These are phyloP conservation scores for Caenorhabditis remanei DNA, from an alignment of 1,140 invertebrate species.

Conservation along the genomic window DNA sequence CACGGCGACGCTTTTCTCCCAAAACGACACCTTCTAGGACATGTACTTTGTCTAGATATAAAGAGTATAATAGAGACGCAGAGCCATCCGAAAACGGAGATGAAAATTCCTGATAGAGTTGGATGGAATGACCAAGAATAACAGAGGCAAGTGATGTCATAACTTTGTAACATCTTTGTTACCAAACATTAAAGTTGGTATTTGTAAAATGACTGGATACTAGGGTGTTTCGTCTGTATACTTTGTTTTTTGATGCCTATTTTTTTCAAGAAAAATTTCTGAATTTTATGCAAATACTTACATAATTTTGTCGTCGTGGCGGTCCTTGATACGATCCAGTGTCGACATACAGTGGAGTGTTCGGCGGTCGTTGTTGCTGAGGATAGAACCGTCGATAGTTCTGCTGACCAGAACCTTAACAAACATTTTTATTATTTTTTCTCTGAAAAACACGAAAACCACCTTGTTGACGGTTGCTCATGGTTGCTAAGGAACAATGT, in stretches of 20 bases:
- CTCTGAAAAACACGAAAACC: no score
- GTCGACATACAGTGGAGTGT: conserved; percentile 1
- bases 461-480: no score
- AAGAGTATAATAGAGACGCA: not conserved
- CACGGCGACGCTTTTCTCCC: not conserved
- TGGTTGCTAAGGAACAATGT: no score
- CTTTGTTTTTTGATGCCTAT: no score
- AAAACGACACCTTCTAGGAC: conserved; percentile 40
- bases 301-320: not conserved
- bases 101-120: not conserved
- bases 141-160: not conserved
- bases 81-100: not conserved
- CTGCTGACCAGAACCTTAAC: no score
- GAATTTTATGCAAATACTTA: not conserved
- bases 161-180: not conserved
- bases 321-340: not conserved
- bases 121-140: not conserved
- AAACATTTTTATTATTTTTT: no score
- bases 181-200: no score
- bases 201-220: no score
- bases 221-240: no score
- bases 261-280: no score
- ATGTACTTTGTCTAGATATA: not conserved
- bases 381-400: not conserved
- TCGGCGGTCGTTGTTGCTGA: not conserved